Percentiles rank a stretch among this genome's conserved stretches.
Evolutionary conservation across 1,140 invertebrate genomes (phyloP).

Genomic region (Sycophaga agraensis): DNA sequence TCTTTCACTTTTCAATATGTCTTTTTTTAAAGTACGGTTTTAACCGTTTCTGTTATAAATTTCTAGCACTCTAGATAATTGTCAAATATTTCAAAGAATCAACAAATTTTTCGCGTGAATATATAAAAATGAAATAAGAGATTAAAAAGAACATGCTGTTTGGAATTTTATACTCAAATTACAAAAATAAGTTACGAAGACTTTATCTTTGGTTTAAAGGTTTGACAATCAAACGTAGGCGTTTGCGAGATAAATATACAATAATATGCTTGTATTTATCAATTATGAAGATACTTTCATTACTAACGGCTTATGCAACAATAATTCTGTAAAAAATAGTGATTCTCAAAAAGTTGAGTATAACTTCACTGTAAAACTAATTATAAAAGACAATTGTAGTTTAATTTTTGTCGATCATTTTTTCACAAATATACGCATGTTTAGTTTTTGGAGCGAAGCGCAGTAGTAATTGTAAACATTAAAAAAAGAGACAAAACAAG

Average conservation of each 20-base stretch:
- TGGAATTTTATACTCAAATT: too few species aligned
- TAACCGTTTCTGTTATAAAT: background rate
- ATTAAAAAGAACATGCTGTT: too few species aligned
- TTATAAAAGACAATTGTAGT: background rate
- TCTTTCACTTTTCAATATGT: background rate
- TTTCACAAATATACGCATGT: background rate
- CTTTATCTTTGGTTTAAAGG: too few species aligned
- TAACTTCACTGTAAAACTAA: constrained; percentile 4
- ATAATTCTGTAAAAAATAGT: constrained; percentile 11
- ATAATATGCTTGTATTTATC: constrained; percentile 8
- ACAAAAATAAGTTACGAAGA: too few species aligned
- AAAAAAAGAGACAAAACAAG: too few species aligned
- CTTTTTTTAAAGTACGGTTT: background rate
- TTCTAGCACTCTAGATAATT: background rate
- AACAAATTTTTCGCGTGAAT: background rate
- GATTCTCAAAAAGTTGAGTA: constrained; percentile 10
- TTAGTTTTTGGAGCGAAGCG: too few species aligned
- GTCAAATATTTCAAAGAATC: background rate
- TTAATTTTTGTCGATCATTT: background rate
- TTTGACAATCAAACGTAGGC: too few species aligned
- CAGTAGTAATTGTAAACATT: too few species aligned
- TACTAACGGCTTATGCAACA: background rate
- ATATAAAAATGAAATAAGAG: background rate
- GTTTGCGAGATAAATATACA: too few species aligned
- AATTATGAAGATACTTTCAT: constrained; percentile 14